These are phyloP conservation scores for Philaenus spumarius DNA, from an alignment of 1,140 invertebrate genomes.

Conservation along the genomic window DNA sequence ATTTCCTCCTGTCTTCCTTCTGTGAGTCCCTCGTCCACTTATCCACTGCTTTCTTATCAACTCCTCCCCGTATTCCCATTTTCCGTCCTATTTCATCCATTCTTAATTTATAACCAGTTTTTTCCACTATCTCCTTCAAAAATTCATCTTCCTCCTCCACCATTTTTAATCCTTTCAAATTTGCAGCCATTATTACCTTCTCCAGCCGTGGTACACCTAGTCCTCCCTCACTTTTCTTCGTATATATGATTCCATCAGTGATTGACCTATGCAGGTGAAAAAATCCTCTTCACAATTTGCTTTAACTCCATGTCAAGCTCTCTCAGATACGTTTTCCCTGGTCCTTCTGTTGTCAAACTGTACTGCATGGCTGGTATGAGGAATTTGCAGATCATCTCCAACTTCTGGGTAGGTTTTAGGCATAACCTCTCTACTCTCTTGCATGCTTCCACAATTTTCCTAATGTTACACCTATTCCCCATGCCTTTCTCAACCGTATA, in stretches of 20 bases:
- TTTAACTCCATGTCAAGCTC: constrained; percentile 1
- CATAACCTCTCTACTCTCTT: neutral
- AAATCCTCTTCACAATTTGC: constrained; percentile 2
- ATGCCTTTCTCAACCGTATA: no score
- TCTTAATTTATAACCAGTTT: neutral
- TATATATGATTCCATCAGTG: constrained; percentile 10
- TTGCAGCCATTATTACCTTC: neutral
- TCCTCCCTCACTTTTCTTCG: constrained; percentile 13
- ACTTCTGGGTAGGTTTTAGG: constrained; percentile 18
- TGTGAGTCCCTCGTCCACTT: neutral
- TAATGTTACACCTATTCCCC: no score
- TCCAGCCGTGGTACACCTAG: constrained; percentile 11
- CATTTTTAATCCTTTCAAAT: neutral
- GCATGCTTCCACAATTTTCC: no score
- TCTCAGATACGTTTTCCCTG: neutral
- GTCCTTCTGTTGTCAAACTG: neutral
- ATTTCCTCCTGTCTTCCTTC: neutral
- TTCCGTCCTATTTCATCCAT: neutral
- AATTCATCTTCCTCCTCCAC: neutral
- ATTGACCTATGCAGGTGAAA: constrained; percentile 13
- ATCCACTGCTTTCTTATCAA: neutral
- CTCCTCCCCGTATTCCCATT: neutral
- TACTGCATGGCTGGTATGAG: constrained; percentile 7
- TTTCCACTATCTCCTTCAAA: neutral
- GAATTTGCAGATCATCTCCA: constrained; percentile 10